Conservation (phyloP, 1,140 invertebrate genomes). For the Doryteuthis pealeii region DNA sequence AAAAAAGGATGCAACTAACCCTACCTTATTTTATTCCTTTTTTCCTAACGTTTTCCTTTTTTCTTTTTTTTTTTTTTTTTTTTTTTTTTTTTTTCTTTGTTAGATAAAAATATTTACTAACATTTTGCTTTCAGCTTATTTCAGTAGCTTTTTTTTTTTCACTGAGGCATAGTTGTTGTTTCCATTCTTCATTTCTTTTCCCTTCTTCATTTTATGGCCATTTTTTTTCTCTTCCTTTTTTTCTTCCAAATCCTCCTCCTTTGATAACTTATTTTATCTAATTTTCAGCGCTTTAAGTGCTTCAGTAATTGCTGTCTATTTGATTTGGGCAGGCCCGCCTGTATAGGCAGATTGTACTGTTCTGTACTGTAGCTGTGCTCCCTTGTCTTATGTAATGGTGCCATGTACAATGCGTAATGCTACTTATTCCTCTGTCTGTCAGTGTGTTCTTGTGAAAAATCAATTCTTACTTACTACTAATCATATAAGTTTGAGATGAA, state of each 20-base stretch:
- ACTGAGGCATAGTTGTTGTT: not conserved
- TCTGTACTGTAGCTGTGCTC: not conserved
- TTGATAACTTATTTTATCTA: not conserved
- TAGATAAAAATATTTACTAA: constrained; percentile 4
- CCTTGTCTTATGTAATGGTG: not conserved
- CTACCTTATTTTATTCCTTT: constrained; percentile 2
- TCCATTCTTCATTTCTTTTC: not conserved
- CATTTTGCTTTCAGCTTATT: constrained; percentile 6
- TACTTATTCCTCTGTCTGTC: no score
- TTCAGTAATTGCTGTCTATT: not conserved
- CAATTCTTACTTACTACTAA: no score
- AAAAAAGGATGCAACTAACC: not conserved
- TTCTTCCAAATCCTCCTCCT: no score
- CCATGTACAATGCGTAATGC: not conserved
- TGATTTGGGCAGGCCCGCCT: not conserved
- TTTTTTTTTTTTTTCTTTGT: not conserved
- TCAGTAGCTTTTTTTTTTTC: not conserved
- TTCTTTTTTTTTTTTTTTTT: not conserved
- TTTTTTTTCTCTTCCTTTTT: no score
- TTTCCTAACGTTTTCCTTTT: not conserved
- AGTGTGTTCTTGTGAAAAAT: no score
- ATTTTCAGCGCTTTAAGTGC: not conserved
- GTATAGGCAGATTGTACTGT: not conserved
- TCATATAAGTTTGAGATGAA: no score
- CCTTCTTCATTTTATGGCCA: not conserved